A percentile compares a stretch with the other conserved stretches of the same genome.
Evolutionary conservation across 1,140 invertebrate genomes (phyloP).

Genomic region (Pygmarrhopalites habei): DNA sequence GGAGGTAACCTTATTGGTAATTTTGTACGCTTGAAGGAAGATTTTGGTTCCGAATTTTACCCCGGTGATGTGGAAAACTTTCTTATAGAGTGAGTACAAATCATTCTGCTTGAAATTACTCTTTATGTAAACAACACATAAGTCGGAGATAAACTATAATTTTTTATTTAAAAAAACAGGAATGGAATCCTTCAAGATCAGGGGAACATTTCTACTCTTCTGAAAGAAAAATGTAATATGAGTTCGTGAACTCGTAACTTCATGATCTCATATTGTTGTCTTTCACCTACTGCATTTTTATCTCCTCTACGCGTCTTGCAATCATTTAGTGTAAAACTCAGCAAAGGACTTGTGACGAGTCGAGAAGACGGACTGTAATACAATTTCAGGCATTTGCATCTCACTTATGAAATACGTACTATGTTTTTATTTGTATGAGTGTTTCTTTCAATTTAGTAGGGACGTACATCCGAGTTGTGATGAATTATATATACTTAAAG

Average conservation of each 20-base stretch:
- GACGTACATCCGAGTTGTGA: too few relatives aligned
- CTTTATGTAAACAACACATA: not conserved
- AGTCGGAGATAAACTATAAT: not conserved
- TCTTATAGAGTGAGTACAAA: conserved; percentile 61
- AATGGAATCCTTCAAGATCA: conserved; percentile 12
- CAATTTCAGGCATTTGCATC: too few relatives aligned
- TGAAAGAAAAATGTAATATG: conserved; percentile 7
- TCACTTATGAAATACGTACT: too few relatives aligned
- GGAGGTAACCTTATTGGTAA: conserved; percentile 83
- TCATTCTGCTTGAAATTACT: not conserved
- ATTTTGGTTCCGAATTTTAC: conserved; percentile 84
- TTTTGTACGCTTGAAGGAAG: conserved; percentile 78
- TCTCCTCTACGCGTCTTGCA: not conserved
- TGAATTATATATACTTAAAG: too few relatives aligned
- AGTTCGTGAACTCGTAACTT: not conserved
- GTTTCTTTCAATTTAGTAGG: too few relatives aligned
- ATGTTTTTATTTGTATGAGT: too few relatives aligned
- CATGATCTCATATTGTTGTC: not conserved
- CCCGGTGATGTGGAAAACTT: conserved; percentile 82
- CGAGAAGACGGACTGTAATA: too few relatives aligned
- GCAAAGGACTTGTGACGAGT: not conserved
- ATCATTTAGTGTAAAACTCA: not conserved
- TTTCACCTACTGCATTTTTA: not conserved
- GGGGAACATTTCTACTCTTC: not conserved
- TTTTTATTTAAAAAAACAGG: conserved; percentile 2